Percentiles rank a stretch among this genome's conserved stretches.
These are phyloP conservation scores for Buceros bicornis DNA, from an alignment of 2,797 vertebrate genomes.

Conservation along the genomic window DNA sequence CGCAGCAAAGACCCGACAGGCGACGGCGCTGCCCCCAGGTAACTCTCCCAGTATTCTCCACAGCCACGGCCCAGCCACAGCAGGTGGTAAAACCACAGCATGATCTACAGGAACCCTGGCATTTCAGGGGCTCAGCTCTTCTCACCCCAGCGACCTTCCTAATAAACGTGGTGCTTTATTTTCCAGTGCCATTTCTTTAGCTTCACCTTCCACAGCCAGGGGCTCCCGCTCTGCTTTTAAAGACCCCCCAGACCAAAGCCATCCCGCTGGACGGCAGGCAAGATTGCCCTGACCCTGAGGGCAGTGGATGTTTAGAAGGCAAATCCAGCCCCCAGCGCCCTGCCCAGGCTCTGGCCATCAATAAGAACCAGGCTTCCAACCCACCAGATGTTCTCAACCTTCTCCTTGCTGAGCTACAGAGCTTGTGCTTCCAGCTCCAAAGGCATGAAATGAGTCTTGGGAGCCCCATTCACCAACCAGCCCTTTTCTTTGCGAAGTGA, in stretches of 20 bases:
- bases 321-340: background rate
- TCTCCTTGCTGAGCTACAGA: background rate
- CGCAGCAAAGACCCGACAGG: background rate
- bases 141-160: background rate
- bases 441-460: background rate
- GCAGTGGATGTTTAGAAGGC: background rate
- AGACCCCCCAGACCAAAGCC: rapidly evolving
- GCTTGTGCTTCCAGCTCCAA: background rate
- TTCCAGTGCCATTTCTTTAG: background rate
- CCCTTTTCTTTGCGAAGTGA: slow-evolving; percentile 22
- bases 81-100: background rate
- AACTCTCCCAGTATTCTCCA: background rate
- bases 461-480: background rate
- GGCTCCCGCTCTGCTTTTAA: background rate
- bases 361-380: rapidly evolving
- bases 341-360: background rate
- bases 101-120: background rate
- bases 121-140: background rate
- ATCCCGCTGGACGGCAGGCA: background rate
- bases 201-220: background rate
- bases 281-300: background rate
- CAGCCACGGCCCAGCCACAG: background rate
- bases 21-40: background rate
- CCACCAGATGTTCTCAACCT: slow-evolving; percentile 34
- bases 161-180: background rate